Evolutionary conservation across 2,888 invertebrate genomes (phyloP), one percentile per base, ranked within the genome.

Genomic region (Chrysolina oricalcia): DNA sequence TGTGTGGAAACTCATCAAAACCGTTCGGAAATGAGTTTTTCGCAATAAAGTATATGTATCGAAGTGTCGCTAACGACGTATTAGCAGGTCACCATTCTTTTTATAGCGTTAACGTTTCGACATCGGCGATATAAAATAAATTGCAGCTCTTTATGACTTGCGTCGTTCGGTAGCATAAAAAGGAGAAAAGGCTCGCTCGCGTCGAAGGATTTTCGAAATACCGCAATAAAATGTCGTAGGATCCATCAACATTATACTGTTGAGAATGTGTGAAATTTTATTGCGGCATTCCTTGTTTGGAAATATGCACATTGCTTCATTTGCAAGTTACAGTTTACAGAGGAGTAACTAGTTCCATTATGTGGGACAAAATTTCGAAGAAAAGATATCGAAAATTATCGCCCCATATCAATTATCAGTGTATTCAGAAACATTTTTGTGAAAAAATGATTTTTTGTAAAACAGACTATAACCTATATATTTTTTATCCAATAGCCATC

Each of bases 51-150:
- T 19, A 53, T 11, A n/a, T n/a, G 10, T 11, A 17, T 23, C 53
- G 19, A 53, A 11, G 53, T 53, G 53, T 53, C 53, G 53, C 21
- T 53, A 53, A 53, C 53, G 53, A 53, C 19, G 9, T 19, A 53
- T 53, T 53, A 53, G 53, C 53, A 19, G 53, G 53, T 53, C 53
- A 53, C 11, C 13, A 21, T 53, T 19, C 53, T 53, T 53, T 48
- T 53, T 53, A 53, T 23, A 21, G 53, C 21, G 21, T 53, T 53
- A 21, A 23, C 4, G 21, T 53, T 53, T 53, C 53, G 19, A 53
- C 53, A 53, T 53, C 21, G 19, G 21, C 53, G 11, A 21, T 53
- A 21, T 21, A 53, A 21, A 53, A 19, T 53, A 53, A 21, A 53
- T 53, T 53, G 53, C 4, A 19, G 53, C 53, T 53, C 17, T 53